Evolutionary conservation across 2,888 invertebrate genomes (phyloP).

Genomic region (Sarcophaga rosellei): DNA sequence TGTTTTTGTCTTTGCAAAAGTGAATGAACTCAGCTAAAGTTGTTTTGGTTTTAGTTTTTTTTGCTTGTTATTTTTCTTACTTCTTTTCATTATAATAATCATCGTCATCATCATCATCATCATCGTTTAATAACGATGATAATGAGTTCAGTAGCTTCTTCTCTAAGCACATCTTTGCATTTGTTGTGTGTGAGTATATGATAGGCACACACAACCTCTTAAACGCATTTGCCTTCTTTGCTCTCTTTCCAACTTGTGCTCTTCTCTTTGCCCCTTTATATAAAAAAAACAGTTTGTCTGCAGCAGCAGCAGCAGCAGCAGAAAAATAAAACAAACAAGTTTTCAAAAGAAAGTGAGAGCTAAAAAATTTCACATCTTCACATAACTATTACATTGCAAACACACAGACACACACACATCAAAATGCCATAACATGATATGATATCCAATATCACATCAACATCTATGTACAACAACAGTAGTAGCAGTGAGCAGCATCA

Average conservation of each 20-base stretch:
- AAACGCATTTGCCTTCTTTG: background rate
- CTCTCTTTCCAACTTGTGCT: background rate
- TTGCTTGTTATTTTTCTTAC: conserved; percentile 4
- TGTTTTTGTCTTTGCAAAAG: conserved; percentile 58
- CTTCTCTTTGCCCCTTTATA: background rate
- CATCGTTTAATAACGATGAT: conserved; percentile 50
- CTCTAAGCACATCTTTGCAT: conserved; percentile 14
- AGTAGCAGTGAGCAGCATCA: too few species aligned
- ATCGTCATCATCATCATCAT: background rate
- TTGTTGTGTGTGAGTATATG: too few species aligned
- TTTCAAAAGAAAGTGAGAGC: conserved; percentile 81
- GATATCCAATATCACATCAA: background rate
- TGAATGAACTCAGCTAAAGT: conserved; percentile 69
- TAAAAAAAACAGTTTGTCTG: background rate
- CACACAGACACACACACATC: conserved; percentile 24
- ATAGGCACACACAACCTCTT: too few species aligned
- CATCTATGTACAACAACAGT: conserved; percentile 17
- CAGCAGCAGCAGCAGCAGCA: background rate
- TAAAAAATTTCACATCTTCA: conserved; percentile 48
- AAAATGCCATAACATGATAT: background rate
- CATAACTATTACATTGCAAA: conserved; percentile 22
- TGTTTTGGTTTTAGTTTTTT: conserved; percentile 54
- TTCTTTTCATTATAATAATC: conserved; percentile 36
- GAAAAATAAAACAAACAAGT: conserved; percentile 69
- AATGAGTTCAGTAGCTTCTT: conserved; percentile 68